Percentiles rank a stretch among this genome's conserved stretches.
phyloP scores from a whole-genome alignment of 2,888 invertebrate genomes.

The Camptogramma bilineatum region DNA sequence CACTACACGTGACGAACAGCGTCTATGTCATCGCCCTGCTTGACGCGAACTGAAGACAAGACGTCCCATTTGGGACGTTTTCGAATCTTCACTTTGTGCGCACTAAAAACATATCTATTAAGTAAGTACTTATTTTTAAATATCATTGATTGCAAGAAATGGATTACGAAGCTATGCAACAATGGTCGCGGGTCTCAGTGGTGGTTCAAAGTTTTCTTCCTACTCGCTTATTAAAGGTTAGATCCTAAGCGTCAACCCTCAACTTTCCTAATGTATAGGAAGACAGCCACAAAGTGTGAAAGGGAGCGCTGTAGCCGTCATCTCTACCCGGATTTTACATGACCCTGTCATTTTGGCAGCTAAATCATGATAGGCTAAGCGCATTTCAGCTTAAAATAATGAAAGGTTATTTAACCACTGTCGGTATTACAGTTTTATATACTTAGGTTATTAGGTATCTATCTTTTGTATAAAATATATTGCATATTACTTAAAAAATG shows the following conservation, averaged over 20 bases:
- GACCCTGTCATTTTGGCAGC: conserved; percentile 1
- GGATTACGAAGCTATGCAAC: neutral
- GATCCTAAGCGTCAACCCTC: neutral
- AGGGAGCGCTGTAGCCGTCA: neutral
- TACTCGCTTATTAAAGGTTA: neutral
- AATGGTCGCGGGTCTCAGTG: neutral
- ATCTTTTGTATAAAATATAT: no score
- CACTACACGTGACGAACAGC: no score
- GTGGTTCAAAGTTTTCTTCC: neutral
- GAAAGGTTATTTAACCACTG: neutral
- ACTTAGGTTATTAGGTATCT: no score
- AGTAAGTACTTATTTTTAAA: no score
- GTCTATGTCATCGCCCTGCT: no score
- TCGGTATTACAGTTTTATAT: neutral
- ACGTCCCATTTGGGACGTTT: no score
- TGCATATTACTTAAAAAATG: no score
- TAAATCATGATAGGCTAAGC: conserved; percentile 4
- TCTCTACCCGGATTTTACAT: neutral
- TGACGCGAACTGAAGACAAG: no score
- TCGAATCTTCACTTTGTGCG: no score
- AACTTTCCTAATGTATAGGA: neutral
- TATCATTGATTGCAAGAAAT: no score
- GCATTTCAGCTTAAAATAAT: neutral
- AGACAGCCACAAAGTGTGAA: neutral
- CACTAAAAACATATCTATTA: no score